phyloP scores from a whole-genome alignment of 2,113 vertebrate genomes.

The Stomatorhinus ivindoensis region DNA sequence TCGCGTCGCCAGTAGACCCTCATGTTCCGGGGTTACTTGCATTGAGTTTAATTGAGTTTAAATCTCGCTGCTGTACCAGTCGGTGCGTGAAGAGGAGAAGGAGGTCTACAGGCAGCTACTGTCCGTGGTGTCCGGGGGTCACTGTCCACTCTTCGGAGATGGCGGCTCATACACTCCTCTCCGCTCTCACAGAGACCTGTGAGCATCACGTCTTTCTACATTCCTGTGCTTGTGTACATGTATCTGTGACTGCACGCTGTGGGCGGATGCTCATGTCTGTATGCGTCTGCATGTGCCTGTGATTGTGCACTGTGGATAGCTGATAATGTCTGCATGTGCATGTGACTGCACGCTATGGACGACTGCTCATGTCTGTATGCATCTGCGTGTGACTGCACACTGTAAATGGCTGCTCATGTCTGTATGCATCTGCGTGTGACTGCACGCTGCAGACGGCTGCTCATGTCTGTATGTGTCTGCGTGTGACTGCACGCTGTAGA shows the following conservation, averaged over 20 bases:
- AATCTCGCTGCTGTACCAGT: constrained; percentile 52
- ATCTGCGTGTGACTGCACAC: no score
- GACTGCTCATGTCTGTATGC: no score
- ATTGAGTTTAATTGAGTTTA: neutral
- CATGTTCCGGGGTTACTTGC: neutral
- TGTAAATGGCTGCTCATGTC: no score
- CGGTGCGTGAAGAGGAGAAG: constrained; percentile 77
- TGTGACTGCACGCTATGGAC: no score
- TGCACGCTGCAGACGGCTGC: no score
- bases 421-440: no score
- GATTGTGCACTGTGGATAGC: no score
- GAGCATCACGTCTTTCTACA: constrained; percentile 26
- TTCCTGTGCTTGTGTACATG: neutral
- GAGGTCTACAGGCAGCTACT: constrained; percentile 86
- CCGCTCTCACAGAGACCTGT: constrained; percentile 67
- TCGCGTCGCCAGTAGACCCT: no score
- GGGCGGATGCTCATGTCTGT: neutral
- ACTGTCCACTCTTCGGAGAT: constrained; percentile 51
- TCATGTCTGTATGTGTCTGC: no score
- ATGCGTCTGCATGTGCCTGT: neutral
- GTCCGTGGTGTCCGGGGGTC: constrained; percentile 73
- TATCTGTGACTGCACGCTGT: neutral
- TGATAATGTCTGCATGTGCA: neutral
- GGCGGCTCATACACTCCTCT: constrained; percentile 47
- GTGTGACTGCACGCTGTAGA: no score